phyloP scores from a whole-genome alignment of 2,888 invertebrate species.

The Sicus ferrugineus region DNA sequence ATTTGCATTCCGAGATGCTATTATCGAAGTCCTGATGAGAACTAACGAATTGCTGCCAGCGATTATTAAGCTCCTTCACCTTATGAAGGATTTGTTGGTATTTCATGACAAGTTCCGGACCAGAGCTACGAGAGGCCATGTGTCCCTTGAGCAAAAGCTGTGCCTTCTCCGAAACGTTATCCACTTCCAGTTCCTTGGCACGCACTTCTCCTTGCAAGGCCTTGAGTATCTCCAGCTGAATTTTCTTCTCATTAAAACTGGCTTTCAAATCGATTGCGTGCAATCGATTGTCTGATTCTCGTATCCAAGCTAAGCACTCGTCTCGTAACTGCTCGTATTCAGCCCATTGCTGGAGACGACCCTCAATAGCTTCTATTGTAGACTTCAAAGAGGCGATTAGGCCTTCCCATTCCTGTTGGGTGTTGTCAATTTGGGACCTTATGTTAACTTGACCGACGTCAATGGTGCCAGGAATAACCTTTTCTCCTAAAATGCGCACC shows the following conservation, averaged over 20 bases:
- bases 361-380: slow-evolving; percentile 81
- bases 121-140: slow-evolving; percentile 77
- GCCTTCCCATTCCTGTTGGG: slow-evolving; percentile 91
- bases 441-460: slow-evolving; percentile 85
- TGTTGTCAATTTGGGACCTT: slow-evolving; percentile 85
- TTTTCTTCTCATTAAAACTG: slow-evolving; percentile 82
- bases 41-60: slow-evolving; percentile 92
- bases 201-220: slow-evolving; percentile 85
- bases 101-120: slow-evolving; percentile 89
- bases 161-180: slow-evolving; percentile 89
- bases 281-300: slow-evolving; percentile 85
- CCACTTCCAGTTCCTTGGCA: slow-evolving; percentile 91
- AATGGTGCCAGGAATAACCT: slow-evolving; percentile 86
- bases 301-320: slow-evolving; percentile 84
- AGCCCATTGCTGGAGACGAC: slow-evolving; percentile 87
- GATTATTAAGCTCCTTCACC: slow-evolving; percentile 87
- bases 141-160: slow-evolving; percentile 82
- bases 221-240: slow-evolving; percentile 82
- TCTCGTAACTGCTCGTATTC: slow-evolving; percentile 90
- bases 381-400: slow-evolving; percentile 78
- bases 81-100: slow-evolving; percentile 90
- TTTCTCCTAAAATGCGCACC: slow-evolving; percentile 84
- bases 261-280: slow-evolving; percentile 88
- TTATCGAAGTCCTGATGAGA: slow-evolving; percentile 88
- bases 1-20: slow-evolving; percentile 78